Percentiles rank a stretch among this genome's conserved stretches.
phyloP scores from a whole-genome alignment of 2,113 vertebrate genomes.

The Campylomormyrus numenius region DNA sequence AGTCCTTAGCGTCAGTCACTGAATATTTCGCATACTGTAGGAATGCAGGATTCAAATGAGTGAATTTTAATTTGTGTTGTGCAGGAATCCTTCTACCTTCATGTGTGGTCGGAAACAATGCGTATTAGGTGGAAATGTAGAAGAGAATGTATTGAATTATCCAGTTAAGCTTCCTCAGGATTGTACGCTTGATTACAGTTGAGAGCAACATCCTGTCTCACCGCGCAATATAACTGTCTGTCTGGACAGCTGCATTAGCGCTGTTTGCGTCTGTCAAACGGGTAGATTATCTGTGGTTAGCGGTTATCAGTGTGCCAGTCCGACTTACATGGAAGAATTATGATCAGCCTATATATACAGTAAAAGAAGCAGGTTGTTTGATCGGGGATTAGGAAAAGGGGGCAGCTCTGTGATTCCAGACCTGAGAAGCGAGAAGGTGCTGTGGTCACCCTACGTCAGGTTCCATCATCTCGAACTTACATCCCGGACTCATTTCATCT shows the following conservation, averaged over 20 bases:
- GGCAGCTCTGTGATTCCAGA: not conserved
- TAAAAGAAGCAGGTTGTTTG: not conserved
- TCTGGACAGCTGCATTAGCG: not conserved
- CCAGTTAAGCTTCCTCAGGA: not conserved
- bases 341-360: not conserved
- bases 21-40: not conserved
- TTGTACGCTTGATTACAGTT: not conserved
- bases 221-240: not conserved
- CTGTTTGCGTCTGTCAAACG: not conserved
- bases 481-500: not conserved
- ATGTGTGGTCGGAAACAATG: not conserved
- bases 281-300: not conserved
- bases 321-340: not conserved
- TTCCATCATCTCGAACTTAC: not conserved
- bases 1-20: not conserved
- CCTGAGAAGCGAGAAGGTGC: not conserved
- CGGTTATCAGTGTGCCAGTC: not conserved
- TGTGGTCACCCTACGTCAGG: not conserved
- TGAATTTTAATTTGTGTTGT: not conserved
- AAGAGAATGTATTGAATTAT: not conserved
- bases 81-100: not conserved
- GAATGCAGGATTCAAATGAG: not conserved
- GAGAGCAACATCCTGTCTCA: not conserved
- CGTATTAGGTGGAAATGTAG: not conserved
- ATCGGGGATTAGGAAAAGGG: not conserved